Conservation (phyloP, 2,113 vertebrate genomes). For the Micronisus gabar region DNA sequence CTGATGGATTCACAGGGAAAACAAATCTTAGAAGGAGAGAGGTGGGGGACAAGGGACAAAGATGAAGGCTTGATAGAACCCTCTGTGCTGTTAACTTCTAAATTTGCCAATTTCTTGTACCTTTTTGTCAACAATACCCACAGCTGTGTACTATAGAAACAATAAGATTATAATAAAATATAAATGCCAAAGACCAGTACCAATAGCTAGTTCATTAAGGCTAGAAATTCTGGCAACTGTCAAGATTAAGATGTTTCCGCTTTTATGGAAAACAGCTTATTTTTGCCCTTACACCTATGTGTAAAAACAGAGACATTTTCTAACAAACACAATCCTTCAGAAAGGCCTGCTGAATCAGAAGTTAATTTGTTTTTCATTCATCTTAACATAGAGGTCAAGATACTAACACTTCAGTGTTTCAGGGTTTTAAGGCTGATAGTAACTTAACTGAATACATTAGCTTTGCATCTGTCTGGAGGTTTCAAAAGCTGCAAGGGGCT, state of each 20-base stretch:
- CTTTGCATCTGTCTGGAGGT: not conserved
- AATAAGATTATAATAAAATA: not conserved
- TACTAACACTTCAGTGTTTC: not conserved
- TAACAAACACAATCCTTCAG: not conserved
- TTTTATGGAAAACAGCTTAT: not conserved
- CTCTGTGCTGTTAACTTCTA: not conserved
- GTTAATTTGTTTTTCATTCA: slow-evolving; percentile 10
- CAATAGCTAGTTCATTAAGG: not conserved
- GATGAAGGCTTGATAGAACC: not conserved
- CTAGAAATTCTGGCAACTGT: not conserved
- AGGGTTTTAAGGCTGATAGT: not conserved
- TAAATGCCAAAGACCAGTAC: not conserved
- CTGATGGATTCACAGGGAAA: not conserved
- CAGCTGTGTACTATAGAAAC: not conserved
- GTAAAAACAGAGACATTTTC: not conserved
- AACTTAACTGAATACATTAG: not conserved
- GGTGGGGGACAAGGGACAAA: not conserved
- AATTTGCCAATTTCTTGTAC: not conserved
- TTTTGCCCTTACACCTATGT: not conserved
- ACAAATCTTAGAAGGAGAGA: not conserved
- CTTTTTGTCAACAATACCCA: not conserved
- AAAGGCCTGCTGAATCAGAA: not conserved
- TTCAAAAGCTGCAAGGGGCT: not conserved
- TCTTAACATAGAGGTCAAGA: slow-evolving; percentile 5
- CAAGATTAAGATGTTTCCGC: not conserved